Evolutionary conservation across 2,113 vertebrate species (phyloP), one percentile per base, ranked within the genome.

Genomic region (Engystomops pustulosus): DNA sequence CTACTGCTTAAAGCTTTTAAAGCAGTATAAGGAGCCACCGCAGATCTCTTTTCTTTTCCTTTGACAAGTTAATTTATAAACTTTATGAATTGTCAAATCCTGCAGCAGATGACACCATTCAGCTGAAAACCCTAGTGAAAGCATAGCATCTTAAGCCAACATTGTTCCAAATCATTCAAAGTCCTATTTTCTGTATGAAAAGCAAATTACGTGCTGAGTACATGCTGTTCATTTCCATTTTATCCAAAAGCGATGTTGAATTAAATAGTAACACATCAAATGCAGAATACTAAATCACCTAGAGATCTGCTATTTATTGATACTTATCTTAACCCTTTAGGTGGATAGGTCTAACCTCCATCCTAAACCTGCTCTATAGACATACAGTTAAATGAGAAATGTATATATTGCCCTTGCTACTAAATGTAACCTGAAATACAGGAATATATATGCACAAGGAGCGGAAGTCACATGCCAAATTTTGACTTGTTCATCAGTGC

Each of bases 31-130:
- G 53, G n/a, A 78, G 20, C 34, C 15, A 1, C 5, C 14, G 30
- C 30, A 38, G 20, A 60, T 41, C 58, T 38, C 41, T 60, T 80
- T 67, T 80, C 58, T 45, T 38, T 67, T 27, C 38, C n/a, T 14
- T 65, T 80, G 79, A 80, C 79, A 68, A 65, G 60, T 68, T 80
- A 80, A 68, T 80, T 80, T 68, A 47, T 15, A 80, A 80, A 65
- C 14, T n/a, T 45, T 32, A 49, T 68, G 60, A 68, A 49, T 80
- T 67, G 79, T 68, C 25, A 49, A 15, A 14, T 34, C 3, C 36
- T 15, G 10, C 44, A n/a, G 44, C 41, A 68, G 60, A 80, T 68
- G 79, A 49, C 27, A 34, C 79, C 60, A 47, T 49, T 80, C 41
- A 79, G 53, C 77, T 45, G 14, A 11, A 65, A 55, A 36, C 74